These are phyloP conservation scores for Musca vetustissima DNA, from an alignment of 1,140 invertebrate species.

Conservation along the genomic window DNA sequence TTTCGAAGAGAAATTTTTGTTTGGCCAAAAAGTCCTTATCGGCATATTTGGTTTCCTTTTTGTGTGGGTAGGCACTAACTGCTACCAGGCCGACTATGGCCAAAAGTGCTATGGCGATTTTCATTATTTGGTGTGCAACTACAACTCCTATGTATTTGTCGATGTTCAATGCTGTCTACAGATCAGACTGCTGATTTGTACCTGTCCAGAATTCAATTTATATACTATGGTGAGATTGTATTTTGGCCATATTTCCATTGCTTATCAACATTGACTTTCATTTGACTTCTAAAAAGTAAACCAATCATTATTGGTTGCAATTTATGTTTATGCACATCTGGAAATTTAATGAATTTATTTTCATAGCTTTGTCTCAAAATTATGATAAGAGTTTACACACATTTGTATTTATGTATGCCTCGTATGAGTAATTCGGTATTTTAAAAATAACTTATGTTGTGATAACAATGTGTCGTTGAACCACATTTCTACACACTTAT, in stretches of 20 bases:
- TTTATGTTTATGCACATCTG: too few species aligned
- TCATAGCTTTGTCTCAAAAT: too few species aligned
- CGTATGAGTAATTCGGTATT: too few species aligned
- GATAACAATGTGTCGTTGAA: too few species aligned
- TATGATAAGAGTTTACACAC: too few species aligned
- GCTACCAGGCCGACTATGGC: slow-evolving; percentile 45
- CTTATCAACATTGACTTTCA: too few species aligned
- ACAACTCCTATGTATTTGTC: slow-evolving; percentile 39
- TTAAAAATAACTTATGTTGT: too few species aligned
- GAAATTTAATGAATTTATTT: too few species aligned
- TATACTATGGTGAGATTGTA: slow-evolving; percentile 55
- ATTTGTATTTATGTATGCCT: too few species aligned
- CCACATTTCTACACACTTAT: slow-evolving; percentile 27
- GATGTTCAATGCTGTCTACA: slow-evolving; percentile 36
- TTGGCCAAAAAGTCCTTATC: slow-evolving; percentile 55
- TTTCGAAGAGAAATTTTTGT: slow-evolving; percentile 64
- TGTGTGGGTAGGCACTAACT: slow-evolving; percentile 34
- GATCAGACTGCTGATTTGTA: slow-evolving; percentile 48
- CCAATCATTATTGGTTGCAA: too few species aligned
- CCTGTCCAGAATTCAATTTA: slow-evolving; percentile 60
- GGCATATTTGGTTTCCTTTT: slow-evolving; percentile 36
- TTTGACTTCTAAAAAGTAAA: too few species aligned
- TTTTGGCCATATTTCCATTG: too few species aligned
- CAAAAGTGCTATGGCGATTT: slow-evolving; percentile 39
- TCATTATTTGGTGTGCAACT: slow-evolving; percentile 34